Conservation (phyloP, 2,797 vertebrate genomes). For the Avahi laniger region DNA sequence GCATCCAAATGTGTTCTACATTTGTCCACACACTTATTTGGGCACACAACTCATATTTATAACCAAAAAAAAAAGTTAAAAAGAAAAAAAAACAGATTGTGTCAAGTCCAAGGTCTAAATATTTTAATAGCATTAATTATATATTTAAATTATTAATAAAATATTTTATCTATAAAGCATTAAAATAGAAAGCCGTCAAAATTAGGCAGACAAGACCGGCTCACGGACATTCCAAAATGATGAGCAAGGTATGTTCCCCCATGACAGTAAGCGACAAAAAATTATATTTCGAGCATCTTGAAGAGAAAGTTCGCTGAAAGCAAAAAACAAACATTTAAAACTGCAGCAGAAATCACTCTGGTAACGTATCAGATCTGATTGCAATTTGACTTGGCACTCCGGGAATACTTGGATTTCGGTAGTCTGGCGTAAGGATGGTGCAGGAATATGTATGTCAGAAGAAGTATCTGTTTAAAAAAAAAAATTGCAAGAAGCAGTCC, state of each 20-base stretch:
- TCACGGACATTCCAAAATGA: background rate
- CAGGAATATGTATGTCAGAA: background rate
- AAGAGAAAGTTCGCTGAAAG: slow-evolving; percentile 57
- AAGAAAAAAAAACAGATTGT: slow-evolving; percentile 16
- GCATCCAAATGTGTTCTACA: background rate
- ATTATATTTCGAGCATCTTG: background rate
- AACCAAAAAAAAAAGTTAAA: background rate
- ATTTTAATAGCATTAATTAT: slow-evolving; percentile 66
- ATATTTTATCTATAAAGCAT: slow-evolving; percentile 51
- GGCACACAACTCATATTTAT: background rate
- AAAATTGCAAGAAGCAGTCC: background rate
- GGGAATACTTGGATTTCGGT: background rate
- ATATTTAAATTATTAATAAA: slow-evolving; percentile 68
- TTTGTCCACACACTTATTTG: background rate
- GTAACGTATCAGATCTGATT: background rate
- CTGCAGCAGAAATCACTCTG: background rate
- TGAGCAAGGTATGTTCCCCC: background rate
- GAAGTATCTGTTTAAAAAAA: background rate
- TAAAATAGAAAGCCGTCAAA: slow-evolving; percentile 1
- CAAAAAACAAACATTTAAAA: slow-evolving; percentile 17
- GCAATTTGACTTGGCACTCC: slow-evolving; percentile 52
- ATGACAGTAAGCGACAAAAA: background rate
- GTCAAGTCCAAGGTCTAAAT: slow-evolving; percentile 43
- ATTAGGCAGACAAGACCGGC: background rate
- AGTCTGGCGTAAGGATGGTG: background rate